These are phyloP conservation scores for Drosophila sucinea DNA, from an alignment of 1,140 invertebrate genomes.

Conservation along the genomic window DNA sequence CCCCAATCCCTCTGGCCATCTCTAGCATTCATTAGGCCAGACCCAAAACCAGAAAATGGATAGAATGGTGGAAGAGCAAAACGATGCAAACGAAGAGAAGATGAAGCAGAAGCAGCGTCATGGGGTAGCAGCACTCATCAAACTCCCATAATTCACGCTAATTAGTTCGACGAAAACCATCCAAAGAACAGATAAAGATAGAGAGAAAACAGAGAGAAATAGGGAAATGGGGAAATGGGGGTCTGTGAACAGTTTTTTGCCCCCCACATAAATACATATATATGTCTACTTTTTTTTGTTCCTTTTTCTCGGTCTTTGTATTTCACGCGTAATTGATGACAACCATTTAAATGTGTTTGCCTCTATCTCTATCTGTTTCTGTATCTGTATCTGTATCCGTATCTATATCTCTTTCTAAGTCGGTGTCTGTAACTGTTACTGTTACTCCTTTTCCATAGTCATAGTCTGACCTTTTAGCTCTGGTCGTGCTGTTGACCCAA, in stretches of 20 bases:
- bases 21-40: constrained; percentile 43
- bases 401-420: background rate
- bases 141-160: constrained; percentile 69
- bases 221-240: background rate
- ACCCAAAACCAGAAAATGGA: constrained; percentile 5
- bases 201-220: background rate
- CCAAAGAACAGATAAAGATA: background rate
- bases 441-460: constrained; percentile 14
- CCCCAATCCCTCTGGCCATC: background rate
- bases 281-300: background rate
- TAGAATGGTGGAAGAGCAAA: background rate
- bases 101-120: background rate
- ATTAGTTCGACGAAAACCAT: constrained; percentile 56
- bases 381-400: background rate
- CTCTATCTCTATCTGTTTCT: background rate
- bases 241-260: background rate
- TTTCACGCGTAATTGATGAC: constrained; percentile 68
- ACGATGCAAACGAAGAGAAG: background rate
- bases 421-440: background rate
- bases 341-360: constrained; percentile 54
- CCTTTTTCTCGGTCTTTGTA: constrained; percentile 16
- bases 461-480: constrained; percentile 34
- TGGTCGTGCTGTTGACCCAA: background rate
- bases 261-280: too few relatives aligned
- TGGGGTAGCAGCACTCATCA: constrained; percentile 39